Evolutionary conservation across 2,888 invertebrate species (phyloP), one percentile per base, ranked within the genome.

Genomic region (Apamea anceps): DNA sequence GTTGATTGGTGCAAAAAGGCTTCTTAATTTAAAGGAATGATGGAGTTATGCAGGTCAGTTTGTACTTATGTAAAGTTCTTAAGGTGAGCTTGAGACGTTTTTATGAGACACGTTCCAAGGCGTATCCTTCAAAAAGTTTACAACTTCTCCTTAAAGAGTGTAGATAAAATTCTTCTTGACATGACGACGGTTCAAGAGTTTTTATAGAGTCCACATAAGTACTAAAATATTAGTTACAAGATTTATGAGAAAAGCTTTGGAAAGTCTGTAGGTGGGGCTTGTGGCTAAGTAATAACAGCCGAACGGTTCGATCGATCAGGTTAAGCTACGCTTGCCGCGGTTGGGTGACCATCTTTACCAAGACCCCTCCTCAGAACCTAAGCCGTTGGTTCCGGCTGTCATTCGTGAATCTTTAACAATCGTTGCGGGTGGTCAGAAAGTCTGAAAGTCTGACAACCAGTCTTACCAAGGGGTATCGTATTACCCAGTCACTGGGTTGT

Each of bases 1-100:
- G 75, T 74, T 85, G 71, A 85, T 81, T 87, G 86, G 77, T 62
- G 75, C 82, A 79, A 87, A 87, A 87, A 87, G 42, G 42, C 45
- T 67, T 65, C 37, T 71, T 80, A 87, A 81, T 87, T 84, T n/a
- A 80, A 75, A 86, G 7, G 18, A 84, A 87, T 79, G 60, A 65
- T 25, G 67, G 74, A 66, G 75, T 42, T 75, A 79, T 75, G 72
- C 48, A 54, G 73, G 75, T 87, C 73, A 67, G 15, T 63, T 74
- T 37, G n/a, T 51, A 5, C 25, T 70, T 82, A 63, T 54, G 66
- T 66, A 32, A 84, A 72, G 65, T n/a, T 28, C 6, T 51, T 62
- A 6, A 71, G 51, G 48, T 66, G 32, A 66, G 15, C 51, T 79
- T 28, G 15, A 12, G n/a, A n/a, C n/a, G 28, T 70, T 65, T 80